These are phyloP conservation scores for Marcusenius ussheri DNA, from an alignment of 2,113 vertebrate genomes.

Conservation along the genomic window DNA sequence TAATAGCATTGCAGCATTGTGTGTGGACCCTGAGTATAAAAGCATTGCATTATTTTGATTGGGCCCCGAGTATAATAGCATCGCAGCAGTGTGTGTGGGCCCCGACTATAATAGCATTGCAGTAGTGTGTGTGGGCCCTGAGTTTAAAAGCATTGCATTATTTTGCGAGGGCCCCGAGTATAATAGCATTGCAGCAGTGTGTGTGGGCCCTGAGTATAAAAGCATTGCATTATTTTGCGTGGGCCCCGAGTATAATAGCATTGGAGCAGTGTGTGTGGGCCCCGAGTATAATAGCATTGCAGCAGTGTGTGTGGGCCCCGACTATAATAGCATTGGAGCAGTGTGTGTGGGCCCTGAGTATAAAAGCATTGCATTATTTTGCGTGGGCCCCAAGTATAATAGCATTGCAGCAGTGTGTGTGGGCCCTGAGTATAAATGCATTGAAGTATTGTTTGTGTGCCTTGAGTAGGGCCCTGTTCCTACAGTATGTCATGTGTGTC, in stretches of 20 bases:
- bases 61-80: not conserved
- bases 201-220: not conserved
- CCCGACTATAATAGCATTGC: not conserved
- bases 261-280: not conserved
- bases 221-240: not conserved
- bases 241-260: not conserved
- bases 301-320: not conserved
- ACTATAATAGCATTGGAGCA: not conserved
- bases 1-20: not conserved
- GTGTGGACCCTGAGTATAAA: not conserved
- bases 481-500: not conserved
- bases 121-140: not conserved
- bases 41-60: not conserved
- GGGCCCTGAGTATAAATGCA: not conserved
- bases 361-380: not conserved
- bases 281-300: not conserved
- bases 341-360: not conserved
- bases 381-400: rapidly evolving
- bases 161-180: too few species aligned
- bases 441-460: not conserved
- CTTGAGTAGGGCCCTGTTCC: not conserved
- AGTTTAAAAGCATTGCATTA: not conserved
- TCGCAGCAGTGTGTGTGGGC: too few species aligned
- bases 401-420: not conserved
- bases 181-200: too few species aligned